These are phyloP conservation scores for Phrixothrix hirtus DNA, from an alignment of 2,888 invertebrate species.

Conservation along the genomic window DNA sequence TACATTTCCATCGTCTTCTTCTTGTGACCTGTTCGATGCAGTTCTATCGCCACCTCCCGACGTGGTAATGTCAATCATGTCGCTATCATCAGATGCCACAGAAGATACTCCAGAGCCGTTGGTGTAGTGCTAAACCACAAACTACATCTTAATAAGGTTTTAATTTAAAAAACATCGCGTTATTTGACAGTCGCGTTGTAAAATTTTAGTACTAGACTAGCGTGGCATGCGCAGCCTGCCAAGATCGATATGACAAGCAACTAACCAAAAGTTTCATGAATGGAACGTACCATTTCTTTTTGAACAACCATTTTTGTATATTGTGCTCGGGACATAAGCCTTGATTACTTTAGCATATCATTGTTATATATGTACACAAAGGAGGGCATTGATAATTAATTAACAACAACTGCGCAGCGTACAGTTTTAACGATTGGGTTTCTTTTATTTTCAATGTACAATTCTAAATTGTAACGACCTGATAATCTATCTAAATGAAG, in stretches of 20 bases:
- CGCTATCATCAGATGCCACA: constrained; percentile 62
- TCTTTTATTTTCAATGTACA: too few relatives aligned
- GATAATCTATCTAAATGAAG: too few relatives aligned
- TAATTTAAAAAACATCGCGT: background rate
- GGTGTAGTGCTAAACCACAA: constrained; percentile 32
- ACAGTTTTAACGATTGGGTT: too few relatives aligned
- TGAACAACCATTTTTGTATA: background rate
- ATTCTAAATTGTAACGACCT: too few relatives aligned
- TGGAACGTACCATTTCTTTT: constrained; percentile 6
- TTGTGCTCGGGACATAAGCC: background rate
- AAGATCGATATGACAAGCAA: constrained; percentile 19
- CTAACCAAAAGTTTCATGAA: constrained; percentile 11
- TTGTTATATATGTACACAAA: too few relatives aligned
- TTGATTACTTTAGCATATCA: too few relatives aligned
- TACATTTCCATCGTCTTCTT: constrained; percentile 44
- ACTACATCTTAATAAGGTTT: constrained; percentile 23
- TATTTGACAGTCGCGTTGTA: background rate
- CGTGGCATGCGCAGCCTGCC: constrained; percentile 29
- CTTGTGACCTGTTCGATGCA: constrained; percentile 42
- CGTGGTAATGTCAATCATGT: constrained; percentile 69
- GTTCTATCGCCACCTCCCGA: constrained; percentile 51
- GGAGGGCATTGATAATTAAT: background rate
- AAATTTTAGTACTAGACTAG: background rate
- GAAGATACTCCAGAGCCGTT: constrained; percentile 48
- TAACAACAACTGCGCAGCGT: background rate